Evolutionary conservation across 2,888 invertebrate species (phyloP).

Genomic region (Julus scandinavius): DNA sequence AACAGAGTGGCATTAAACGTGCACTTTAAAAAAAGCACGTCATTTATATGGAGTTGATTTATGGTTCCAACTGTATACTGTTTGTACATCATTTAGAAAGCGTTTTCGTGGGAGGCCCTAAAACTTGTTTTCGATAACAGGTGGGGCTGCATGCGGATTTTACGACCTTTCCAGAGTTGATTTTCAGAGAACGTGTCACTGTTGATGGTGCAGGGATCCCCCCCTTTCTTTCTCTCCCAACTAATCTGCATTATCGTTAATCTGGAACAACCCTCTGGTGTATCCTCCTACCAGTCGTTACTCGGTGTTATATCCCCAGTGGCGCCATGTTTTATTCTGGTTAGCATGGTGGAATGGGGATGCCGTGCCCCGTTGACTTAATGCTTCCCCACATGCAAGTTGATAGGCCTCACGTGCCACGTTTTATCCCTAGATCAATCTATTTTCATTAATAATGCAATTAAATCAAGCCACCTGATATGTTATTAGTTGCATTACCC

Average conservation of each 20-base stretch:
- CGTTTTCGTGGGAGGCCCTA: neutral
- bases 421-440: neutral
- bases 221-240: neutral
- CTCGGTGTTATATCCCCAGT: neutral
- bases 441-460: conserved; percentile 18
- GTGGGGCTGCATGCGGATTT: neutral
- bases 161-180: no score
- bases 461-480: conserved; percentile 18
- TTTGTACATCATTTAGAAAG: neutral
- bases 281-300: no score
- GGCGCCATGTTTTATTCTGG: neutral
- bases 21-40: neutral
- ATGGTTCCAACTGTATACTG: neutral
- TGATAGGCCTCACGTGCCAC: neutral
- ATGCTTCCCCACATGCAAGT: neutral
- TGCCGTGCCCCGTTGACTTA: neutral
- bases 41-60: neutral
- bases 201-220: neutral
- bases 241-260: conserved; percentile 18
- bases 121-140: neutral
- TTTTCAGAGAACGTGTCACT: neutral
- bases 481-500: neutral
- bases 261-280: neutral
- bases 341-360: neutral
- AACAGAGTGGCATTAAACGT: neutral